These are phyloP conservation scores for Lophotriccus pileatus DNA, from an alignment of 2,797 vertebrate species.

Conservation along the genomic window DNA sequence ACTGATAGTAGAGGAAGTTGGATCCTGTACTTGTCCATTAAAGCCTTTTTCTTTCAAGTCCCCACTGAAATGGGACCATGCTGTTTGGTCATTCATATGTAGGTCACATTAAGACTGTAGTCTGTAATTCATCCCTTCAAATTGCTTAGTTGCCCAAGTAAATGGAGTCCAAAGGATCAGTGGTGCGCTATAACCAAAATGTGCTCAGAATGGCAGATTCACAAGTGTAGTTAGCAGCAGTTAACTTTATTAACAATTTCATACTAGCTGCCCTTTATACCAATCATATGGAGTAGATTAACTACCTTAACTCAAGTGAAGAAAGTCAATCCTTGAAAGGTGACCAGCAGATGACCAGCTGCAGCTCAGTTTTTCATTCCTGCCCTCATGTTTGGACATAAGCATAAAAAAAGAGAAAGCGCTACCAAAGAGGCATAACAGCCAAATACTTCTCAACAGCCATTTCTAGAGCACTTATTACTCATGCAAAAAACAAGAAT, in stretches of 20 bases:
- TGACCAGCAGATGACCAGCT: neutral
- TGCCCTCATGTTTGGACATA: neutral
- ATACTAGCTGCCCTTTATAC: neutral
- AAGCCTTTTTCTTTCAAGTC: neutral
- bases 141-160: neutral
- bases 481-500: neutral
- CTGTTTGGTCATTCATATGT: neutral
- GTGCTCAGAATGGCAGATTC: neutral
- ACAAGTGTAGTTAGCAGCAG: neutral
- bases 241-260: neutral
- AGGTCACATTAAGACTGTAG: neutral
- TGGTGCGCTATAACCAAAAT: neutral
- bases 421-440: neutral
- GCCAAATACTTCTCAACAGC: neutral
- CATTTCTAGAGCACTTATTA: neutral
- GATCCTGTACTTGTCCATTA: neutral
- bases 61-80: neutral
- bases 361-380: neutral
- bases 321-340: neutral
- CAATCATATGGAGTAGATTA: neutral
- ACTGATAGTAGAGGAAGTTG: neutral
- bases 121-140: neutral
- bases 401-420: neutral
- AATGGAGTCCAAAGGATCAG: neutral
- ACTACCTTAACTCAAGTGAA: neutral